Evolutionary conservation across 2,888 invertebrate genomes (phyloP), one percentile per base, ranked within the genome.

Genomic region (Drosophila pseudotalamancana): DNA sequence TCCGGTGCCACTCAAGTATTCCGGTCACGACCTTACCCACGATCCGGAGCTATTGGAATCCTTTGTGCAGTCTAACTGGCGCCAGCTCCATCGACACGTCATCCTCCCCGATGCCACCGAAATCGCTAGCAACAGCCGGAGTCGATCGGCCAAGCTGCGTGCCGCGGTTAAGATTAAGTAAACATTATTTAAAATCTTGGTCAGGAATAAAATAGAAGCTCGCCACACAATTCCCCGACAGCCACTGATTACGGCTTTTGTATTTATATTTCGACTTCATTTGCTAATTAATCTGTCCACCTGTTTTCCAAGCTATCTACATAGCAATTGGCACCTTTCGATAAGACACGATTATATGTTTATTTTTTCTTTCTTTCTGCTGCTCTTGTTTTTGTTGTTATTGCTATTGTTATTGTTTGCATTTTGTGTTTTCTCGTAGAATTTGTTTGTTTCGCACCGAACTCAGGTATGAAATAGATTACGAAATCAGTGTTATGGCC

Each of bases 81-180:
- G 93, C 78, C 94, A 95, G 73, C 85, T 97, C 0, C 95, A 95
- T 83, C 97, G 96, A 90, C 96, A 96, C 91, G 96, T 98, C 1
- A 91, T 96, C 16, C 91, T 94, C 8, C 97, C 98, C 0, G 93
- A 93, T 9, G 92, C 93, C 42, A 93, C 95, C 46, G 98, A 98
- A 92, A 92, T 97, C 12, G 92, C 94, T 14, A 73, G 84, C 2
- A 99, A 99, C 92, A 97, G 97, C 19, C 93, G 97, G 87, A 95
- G 97, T 87, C 93, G 98, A 80, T 98, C 98, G 51, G 98, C 98
- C 0, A 97, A 97, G 90, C 92, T 99, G 64, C 92, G 98, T 88
- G 97, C 96, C 61, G 97, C 97, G 39, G 92, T 95, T 34, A 97
- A 96, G 93, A 87, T 95, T 50, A 88, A 89, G 54, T 89, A 83